Evolutionary conservation across 2,113 vertebrate genomes (phyloP), one percentile per base, ranked within the genome.

Genomic region (Cynopterus brachyotis): DNA sequence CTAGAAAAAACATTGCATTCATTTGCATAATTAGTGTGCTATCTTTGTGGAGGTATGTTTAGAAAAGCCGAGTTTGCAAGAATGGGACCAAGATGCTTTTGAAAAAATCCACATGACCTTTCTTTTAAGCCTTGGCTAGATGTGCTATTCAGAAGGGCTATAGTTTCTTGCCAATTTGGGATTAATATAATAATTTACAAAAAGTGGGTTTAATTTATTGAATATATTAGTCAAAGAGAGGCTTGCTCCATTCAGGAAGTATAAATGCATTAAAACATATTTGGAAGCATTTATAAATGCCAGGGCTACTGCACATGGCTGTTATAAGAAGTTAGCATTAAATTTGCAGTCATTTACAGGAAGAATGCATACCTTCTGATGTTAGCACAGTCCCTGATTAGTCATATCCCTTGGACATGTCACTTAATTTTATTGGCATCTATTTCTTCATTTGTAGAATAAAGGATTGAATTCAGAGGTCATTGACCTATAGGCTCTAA

Each of bases 11-110:
- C 42, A 69, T 80, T 85, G 96, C 97, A 97, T 96, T 96, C 16
- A 97, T 98, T 97, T 97, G 84, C 94, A 97, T 97, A 97, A 97
- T 94, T 95, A 97, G 75, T 45, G 28, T 30, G 92, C 80, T 96
- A 70, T 91, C 96, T 78, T 97, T 97, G 76, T 53, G 10, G 88
- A 94, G 62, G 66, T 94, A 96, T 97, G 95, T 97, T 97, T 98
- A 98, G 95, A 98, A 97, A 76, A 79, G 69, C 95, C 78, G 72
- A 6, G 7, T 92, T 95, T 83, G 84, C 84, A 96, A 94, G 85
- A 97, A 97, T 55, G 37, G 19, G 55, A 95, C 91, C 59, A 93
- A 95, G 92, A 96, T 82, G 30, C 45, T 79, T 96, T 95, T 79
- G 73, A 96, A 86, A 89, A 96, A 95, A 81, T 6, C 45, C 62